Percentiles rank a stretch among this genome's conserved stretches.
phyloP scores from a whole-genome alignment of 1,140 invertebrate species.

The Polypedilum pembai region DNA sequence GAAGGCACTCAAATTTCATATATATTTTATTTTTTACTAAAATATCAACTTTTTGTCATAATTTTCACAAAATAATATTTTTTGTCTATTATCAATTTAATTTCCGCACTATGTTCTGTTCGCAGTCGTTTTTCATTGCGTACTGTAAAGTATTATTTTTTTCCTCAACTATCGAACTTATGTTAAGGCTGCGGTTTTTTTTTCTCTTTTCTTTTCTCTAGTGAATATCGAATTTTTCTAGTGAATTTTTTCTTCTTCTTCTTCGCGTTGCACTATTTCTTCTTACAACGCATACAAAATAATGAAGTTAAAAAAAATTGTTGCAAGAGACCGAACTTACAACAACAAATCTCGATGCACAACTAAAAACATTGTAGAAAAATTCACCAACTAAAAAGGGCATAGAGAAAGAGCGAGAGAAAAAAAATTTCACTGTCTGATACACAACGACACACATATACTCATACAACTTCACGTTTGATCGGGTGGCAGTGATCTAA shows the following conservation, averaged over 20 bases:
- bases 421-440: constrained; percentile 20
- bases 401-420: not conserved
- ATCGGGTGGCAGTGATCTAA: not conserved
- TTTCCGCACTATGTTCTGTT: not conserved
- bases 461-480: not conserved
- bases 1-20: constrained; percentile 21
- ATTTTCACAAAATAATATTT: not conserved
- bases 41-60: not conserved
- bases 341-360: constrained; percentile 27
- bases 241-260: constrained; percentile 15
- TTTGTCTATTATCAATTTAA: not conserved
- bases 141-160: not conserved
- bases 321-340: constrained; percentile 9
- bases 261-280: not conserved
- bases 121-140: constrained; percentile 9
- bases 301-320: not conserved
- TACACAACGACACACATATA: not conserved
- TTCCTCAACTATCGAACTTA: not conserved
- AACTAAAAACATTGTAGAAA: constrained; percentile 15
- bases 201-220: not conserved
- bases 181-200: not conserved
- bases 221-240: not conserved
- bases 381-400: constrained; percentile 3
- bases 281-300: no score
- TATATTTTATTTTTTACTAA: not conserved